These are phyloP conservation scores for Enteromius anoplus DNA, from an alignment of 2,797 vertebrate genomes.

Conservation along the genomic window DNA sequence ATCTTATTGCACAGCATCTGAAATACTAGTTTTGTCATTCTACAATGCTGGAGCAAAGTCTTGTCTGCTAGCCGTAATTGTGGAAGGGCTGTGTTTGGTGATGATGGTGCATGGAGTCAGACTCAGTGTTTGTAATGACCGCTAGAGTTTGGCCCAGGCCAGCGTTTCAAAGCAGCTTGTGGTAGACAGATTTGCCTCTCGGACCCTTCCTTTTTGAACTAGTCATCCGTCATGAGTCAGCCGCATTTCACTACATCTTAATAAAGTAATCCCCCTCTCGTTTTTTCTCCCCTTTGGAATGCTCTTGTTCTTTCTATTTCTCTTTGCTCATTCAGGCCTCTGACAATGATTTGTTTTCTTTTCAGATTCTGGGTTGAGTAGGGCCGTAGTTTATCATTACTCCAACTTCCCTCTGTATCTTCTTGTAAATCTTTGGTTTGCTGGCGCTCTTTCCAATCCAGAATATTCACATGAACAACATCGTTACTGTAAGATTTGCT, in stretches of 20 bases:
- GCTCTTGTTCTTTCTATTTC: slow-evolving; percentile 82
- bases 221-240: slow-evolving; percentile 79
- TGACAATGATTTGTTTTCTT: slow-evolving; percentile 80
- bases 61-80: background rate
- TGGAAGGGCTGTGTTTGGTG: too few species aligned
- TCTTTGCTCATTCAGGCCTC: slow-evolving; percentile 76
- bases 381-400: slow-evolving; percentile 81
- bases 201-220: slow-evolving; percentile 70
- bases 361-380: slow-evolving; percentile 76
- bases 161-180: slow-evolving; percentile 72
- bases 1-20: background rate
- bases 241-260: slow-evolving; percentile 85
- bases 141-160: slow-evolving; percentile 63
- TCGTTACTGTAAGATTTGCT: background rate
- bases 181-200: slow-evolving; percentile 75
- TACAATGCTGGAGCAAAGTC: background rate
- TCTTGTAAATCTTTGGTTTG: slow-evolving; percentile 65
- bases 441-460: slow-evolving; percentile 33
- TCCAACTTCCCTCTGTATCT: slow-evolving; percentile 70
- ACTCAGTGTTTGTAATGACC: slow-evolving; percentile 62
- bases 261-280: slow-evolving; percentile 80
- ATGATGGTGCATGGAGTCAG: slow-evolving; percentile 3
- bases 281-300: slow-evolving; percentile 79
- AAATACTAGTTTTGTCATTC: background rate
- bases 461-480: slow-evolving; percentile 1